Evolutionary conservation across 2,888 invertebrate species (phyloP), one percentile per base, ranked within the genome.

Genomic region (Priocnemis perturbator): DNA sequence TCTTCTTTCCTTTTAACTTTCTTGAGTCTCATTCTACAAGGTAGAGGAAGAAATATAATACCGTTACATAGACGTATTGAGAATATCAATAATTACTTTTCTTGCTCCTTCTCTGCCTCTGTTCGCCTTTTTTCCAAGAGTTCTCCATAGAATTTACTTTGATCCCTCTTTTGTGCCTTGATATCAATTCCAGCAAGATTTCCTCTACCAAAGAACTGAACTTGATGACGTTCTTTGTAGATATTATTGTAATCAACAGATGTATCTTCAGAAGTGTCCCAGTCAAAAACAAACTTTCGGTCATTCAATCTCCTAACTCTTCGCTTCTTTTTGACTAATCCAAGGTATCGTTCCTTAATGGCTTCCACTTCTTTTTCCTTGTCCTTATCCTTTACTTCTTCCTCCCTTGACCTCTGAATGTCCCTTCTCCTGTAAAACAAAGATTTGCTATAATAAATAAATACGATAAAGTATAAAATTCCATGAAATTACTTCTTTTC

Each of bases 261-360:
- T 0, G 99, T 99, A 86, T 99, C 99, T 90, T 99, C 99, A 0
- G 96, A 95, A 0, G 98, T 98, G 90, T 99, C 99, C 99, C 99
- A 99, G 90, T 99, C 99, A 89, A 99, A 99, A 0, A 99, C 99
- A 91, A 99, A 99, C 90, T 99, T 99, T 17, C 99, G 92, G 87
- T 99, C 99, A 90, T 99, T 99, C 52, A 99, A 90, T 72, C 99
- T 92, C 19, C 99, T 91, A 0, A 98, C 97, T 67, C 98, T 91
- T 15, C 98, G 93, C 86, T 97, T 97, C 87, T 98, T 97, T 87
- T 98, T 98, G 0, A 97, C 91, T 56, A 97, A 93, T 0, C 99
- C 99, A 60, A 99, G 91, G 88, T 99, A 99, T 4, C 98, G 92
- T 86, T 98, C 98, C 83, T 97, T 96, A 67, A 99, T 98, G 0